Evolutionary conservation across 2,797 vertebrate species (phyloP).

Genomic region (Channallabes apus): DNA sequence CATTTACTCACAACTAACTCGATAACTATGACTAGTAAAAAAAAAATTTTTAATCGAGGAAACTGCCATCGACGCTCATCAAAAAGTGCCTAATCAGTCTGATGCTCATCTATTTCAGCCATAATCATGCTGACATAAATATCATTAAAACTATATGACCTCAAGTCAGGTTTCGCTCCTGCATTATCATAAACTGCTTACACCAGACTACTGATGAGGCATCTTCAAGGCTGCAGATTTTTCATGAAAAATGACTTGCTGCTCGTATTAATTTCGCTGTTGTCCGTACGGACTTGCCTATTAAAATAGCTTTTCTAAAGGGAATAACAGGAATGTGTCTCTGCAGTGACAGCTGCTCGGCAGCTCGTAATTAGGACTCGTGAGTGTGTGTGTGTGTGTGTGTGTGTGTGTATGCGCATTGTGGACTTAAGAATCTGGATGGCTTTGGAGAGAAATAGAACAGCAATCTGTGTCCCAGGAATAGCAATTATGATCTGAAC

Average conservation of each 20-base stretch:
- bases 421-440: constrained; percentile 11
- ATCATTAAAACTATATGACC: not conserved
- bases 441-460: constrained; percentile 24
- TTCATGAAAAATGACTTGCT: constrained; percentile 41
- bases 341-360: constrained; percentile 45
- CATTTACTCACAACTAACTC: not conserved
- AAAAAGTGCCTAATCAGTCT: not conserved
- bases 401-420: not conserved
- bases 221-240: constrained; percentile 17
- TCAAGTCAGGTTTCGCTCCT: not conserved
- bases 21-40: not conserved
- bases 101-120: constrained; percentile 26
- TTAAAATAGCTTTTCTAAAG: constrained; percentile 55
- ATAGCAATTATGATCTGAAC: constrained; percentile 12
- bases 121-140: constrained; percentile 43
- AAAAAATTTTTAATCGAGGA: too few relatives aligned
- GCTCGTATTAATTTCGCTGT: constrained; percentile 48
- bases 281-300: constrained; percentile 44
- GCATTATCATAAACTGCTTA: not conserved
- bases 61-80: not conserved
- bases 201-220: not conserved
- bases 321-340: constrained; percentile 51
- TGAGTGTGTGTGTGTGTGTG: constrained; percentile 54
- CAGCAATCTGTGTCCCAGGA: constrained; percentile 11
- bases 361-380: constrained; percentile 50